Conservation (phyloP, 2,797 vertebrate genomes). For the Tangara arthus region DNA sequence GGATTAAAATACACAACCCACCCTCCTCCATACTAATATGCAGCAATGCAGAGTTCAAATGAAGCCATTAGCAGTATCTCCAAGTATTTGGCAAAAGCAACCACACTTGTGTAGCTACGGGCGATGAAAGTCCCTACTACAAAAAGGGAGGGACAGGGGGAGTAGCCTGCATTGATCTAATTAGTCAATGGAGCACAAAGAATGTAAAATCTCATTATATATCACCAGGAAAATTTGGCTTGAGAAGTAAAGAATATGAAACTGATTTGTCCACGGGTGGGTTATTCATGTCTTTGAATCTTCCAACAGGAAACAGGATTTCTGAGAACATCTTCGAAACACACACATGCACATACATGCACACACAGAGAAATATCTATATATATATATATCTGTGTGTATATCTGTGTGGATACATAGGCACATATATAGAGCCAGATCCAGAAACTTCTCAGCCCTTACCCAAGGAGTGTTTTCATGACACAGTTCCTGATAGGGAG, state of each 20-base stretch:
- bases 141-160: conserved; percentile 31
- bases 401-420: neutral
- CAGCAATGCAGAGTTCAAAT: conserved; percentile 56
- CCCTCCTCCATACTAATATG: conserved; percentile 8
- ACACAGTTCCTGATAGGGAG: neutral
- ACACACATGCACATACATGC: neutral
- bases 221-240: conserved; percentile 44
- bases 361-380: neutral
- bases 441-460: neutral
- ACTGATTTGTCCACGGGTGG: conserved; percentile 39
- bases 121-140: conserved; percentile 65
- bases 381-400: rapidly evolving
- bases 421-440: neutral
- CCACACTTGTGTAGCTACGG: conserved; percentile 52
- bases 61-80: conserved; percentile 56
- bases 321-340: neutral
- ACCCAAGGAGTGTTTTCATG: neutral
- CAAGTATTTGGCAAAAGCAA: conserved; percentile 62
- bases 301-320: conserved; percentile 16
- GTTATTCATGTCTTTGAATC: neutral
- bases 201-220: conserved; percentile 54
- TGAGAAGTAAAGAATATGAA: conserved; percentile 26
- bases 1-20: conserved; percentile 38
- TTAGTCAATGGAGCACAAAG: conserved; percentile 52
- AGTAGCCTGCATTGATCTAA: conserved; percentile 52